Evolutionary conservation across 2,888 invertebrate species (phyloP), one percentile per base, ranked within the genome.

Genomic region (Druceiella hillmani): DNA sequence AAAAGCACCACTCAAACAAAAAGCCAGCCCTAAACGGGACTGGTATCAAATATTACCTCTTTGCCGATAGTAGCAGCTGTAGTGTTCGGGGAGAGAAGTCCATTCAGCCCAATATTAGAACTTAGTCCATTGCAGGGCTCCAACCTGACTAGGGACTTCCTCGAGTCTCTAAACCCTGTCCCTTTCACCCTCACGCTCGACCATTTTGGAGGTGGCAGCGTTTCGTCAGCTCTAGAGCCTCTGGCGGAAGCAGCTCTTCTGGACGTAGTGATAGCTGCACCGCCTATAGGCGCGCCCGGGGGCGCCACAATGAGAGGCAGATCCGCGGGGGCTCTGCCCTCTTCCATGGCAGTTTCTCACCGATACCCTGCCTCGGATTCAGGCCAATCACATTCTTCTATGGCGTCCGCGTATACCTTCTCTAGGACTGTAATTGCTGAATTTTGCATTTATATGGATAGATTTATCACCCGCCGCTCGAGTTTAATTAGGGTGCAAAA

Each of bases 171-270:
- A 59, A 73, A 76, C 48, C 76, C 74, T 46, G 77, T 76, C 54
- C 78, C 78, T 57, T 71, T 75, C 47, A 79, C 76, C 47, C 78
- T 69, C 50, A 79, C 78, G 49, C 78, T 78, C 50, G 78, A 78
- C 66, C 78, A 78, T 34, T 76, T 64, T 51, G 76, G 66, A 41
- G 59, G 65, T 48, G 55, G 62, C 43, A 55, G 58, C 22, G 6
- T 6, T 9, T 20, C 6, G 37, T 68, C 68, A 42, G 66, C 67
- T 50, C 65, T 64, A 31, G 67, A 66, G 52, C 64, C 63, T 46
- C 67, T 62, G 43, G 66, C 59, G 55, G 68, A 64, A 17, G 59
- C 59, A 45, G 59, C 55, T 51, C 68, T 66, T 38, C 66, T 61
- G 51, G 66, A 64, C 49, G 63, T 64, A 54, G 64, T 63, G 46